A percentile compares a stretch with the other conserved stretches of the same genome.
Evolutionary conservation across 2,888 invertebrate genomes (phyloP).

Genomic region (Stratiomys singularior): DNA sequence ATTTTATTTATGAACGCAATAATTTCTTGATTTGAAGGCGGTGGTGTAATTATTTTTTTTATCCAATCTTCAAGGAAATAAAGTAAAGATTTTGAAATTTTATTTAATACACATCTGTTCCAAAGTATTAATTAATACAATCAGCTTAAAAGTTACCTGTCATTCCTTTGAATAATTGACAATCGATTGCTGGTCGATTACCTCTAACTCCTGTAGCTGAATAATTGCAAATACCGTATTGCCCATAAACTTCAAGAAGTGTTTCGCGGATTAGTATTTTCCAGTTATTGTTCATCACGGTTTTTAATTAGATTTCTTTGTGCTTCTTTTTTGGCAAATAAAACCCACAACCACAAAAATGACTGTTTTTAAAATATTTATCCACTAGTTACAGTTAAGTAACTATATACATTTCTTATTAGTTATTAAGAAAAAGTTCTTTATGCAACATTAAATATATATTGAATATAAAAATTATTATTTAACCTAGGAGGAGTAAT

Average conservation of each 20-base stretch:
- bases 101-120: neutral
- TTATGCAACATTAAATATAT: too few relatives aligned
- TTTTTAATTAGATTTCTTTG: too few relatives aligned
- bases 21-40: neutral
- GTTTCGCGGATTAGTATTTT: neutral
- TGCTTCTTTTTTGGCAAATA: too few relatives aligned
- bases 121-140: neutral
- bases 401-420: too few relatives aligned
- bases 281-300: neutral
- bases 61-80: neutral
- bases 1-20: neutral
- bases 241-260: neutral
- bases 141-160: neutral
- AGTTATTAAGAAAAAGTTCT: too few relatives aligned
- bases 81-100: neutral
- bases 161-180: neutral
- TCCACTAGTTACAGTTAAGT: too few relatives aligned
- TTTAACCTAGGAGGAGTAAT: too few relatives aligned
- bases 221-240: neutral
- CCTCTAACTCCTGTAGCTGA: neutral
- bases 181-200: neutral
- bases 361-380: too few relatives aligned
- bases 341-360: too few relatives aligned
- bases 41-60: neutral
- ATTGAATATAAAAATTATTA: too few relatives aligned